Evolutionary conservation across 2,113 vertebrate genomes (phyloP).

Genomic region (Genyomyrus donnyi): DNA sequence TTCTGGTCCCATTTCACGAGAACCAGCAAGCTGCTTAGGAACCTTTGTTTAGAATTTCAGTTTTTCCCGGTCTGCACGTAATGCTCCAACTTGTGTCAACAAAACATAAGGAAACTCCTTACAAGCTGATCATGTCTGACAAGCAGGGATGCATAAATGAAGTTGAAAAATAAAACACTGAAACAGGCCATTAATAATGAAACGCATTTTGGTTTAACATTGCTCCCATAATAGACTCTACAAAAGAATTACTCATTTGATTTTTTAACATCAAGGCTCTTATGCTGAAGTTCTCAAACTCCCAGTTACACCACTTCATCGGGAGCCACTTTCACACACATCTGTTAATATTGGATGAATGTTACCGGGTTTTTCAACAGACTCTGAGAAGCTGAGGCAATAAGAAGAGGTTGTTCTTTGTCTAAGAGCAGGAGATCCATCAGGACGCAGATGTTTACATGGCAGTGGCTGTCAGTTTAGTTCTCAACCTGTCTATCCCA

Average conservation of each 20-base stretch:
- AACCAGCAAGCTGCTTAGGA: neutral
- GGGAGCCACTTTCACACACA: neutral
- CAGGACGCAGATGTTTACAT: neutral
- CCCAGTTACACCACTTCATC: neutral
- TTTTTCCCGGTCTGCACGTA: neutral
- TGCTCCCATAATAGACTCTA: neutral
- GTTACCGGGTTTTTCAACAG: neutral
- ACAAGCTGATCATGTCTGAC: neutral
- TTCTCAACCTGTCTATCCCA: neutral
- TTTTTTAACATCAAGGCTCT: neutral
- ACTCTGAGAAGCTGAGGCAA: neutral
- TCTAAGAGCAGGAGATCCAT: neutral
- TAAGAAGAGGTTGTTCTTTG: neutral
- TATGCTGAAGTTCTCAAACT: neutral
- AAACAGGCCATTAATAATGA: neutral
- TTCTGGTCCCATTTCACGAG: neutral
- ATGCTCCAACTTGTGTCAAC: neutral
- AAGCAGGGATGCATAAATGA: neutral
- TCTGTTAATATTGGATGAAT: neutral
- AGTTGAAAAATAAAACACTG: neutral
- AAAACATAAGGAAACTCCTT: neutral
- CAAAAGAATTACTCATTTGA: neutral
- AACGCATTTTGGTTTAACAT: neutral
- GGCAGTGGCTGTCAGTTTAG: neutral
- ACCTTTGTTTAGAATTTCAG: neutral